Conservation (phyloP, 2,797 vertebrate species). For the Aphelocoma californica region DNA sequence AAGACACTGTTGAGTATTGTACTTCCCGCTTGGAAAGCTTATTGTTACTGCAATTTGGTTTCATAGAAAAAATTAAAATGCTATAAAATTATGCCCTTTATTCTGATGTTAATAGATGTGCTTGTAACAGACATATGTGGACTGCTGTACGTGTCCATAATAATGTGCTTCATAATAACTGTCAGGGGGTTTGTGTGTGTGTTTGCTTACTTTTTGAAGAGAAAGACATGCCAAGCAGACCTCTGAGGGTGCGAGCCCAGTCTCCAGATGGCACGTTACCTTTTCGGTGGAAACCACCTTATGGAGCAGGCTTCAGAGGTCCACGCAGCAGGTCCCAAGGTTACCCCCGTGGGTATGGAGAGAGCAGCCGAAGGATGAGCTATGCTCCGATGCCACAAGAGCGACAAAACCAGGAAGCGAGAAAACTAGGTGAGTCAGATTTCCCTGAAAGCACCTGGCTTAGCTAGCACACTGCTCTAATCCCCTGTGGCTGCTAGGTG, state of each 20-base stretch:
- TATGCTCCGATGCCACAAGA: conserved; percentile 83
- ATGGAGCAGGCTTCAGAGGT: conserved; percentile 83
- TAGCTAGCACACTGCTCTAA: not conserved
- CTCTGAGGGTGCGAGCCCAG: conserved; percentile 73
- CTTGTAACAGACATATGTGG: not conserved
- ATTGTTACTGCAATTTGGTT: not conserved
- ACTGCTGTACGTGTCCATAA: not conserved
- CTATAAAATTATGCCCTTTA: not conserved
- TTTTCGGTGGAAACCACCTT: conserved; percentile 81
- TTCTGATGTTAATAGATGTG: not conserved
- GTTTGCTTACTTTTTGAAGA: conserved; percentile 74
- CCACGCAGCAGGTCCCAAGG: conserved; percentile 75
- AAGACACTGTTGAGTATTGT: not conserved
- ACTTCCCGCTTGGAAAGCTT: not conserved
- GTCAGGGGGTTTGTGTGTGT: not conserved
- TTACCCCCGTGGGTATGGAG: conserved; percentile 73
- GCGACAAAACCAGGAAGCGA: conserved; percentile 81
- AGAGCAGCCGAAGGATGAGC: conserved; percentile 80
- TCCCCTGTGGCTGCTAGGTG: not conserved
- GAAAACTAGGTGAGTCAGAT: conserved; percentile 84
- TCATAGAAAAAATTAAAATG: not conserved
- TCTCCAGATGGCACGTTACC: conserved; percentile 66
- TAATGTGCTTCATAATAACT: not conserved
- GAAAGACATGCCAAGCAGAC: conserved; percentile 75
- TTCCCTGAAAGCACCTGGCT: not conserved